These are phyloP conservation scores for Orchestes rusci DNA, from an alignment of 2,888 invertebrate species.

Conservation along the genomic window DNA sequence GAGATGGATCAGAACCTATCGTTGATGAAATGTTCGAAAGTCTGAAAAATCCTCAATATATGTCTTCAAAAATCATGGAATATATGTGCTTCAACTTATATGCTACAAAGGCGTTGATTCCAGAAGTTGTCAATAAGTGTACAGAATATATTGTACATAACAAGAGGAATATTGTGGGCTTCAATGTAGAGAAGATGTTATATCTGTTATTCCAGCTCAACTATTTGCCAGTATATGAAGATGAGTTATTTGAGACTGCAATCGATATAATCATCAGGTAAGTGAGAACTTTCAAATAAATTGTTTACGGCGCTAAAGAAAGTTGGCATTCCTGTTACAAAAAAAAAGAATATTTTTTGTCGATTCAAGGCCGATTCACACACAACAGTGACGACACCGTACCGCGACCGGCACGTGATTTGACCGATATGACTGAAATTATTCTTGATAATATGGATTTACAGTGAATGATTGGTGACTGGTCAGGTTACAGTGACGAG, in stretches of 20 bases:
- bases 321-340: background rate
- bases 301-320: background rate
- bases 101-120: constrained; percentile 42
- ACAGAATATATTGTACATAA: constrained; percentile 44
- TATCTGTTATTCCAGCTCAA: constrained; percentile 47
- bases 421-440: too few species aligned
- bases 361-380: too few species aligned
- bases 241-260: constrained; percentile 40
- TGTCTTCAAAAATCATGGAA: constrained; percentile 46
- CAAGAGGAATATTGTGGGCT: constrained; percentile 44
- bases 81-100: constrained; percentile 44
- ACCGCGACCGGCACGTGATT: too few species aligned
- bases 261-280: constrained; percentile 46
- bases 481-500: too few species aligned
- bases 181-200: constrained; percentile 48
- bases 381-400: too few species aligned
- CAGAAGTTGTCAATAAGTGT: constrained; percentile 45
- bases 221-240: constrained; percentile 43
- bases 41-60: constrained; percentile 35
- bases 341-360: background rate
- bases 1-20: constrained; percentile 35
- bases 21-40: constrained; percentile 31
- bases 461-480: too few species aligned
- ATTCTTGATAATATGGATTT: too few species aligned
- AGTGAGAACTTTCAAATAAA: too few species aligned